Conservation (phyloP, 92 coral and sea anemone genomes). For the Ricordea florida region DNA sequence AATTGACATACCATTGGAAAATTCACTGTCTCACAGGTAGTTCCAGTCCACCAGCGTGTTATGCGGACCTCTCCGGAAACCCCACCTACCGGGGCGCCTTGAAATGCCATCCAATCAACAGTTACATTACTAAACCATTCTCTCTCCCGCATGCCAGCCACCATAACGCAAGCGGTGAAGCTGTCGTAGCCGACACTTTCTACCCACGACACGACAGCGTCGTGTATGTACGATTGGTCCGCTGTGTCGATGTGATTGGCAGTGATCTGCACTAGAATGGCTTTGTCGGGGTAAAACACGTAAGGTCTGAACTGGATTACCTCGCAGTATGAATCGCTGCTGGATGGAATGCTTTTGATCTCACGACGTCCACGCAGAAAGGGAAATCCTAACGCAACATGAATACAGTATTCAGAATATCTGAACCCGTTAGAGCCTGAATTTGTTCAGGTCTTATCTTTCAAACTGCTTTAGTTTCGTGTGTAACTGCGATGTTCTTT, state of each 20-base stretch:
- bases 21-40: conserved; percentile 45
- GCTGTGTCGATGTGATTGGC: conserved; percentile 70
- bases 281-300: conserved; percentile 76
- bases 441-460: too few relatives aligned
- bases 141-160: conserved; percentile 36
- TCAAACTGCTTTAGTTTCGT: too few relatives aligned
- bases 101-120: conserved; percentile 40
- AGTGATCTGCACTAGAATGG: conserved; percentile 67
- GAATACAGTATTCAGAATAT: too few relatives aligned
- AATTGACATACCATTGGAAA: conserved; percentile 38
- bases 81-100: conserved; percentile 54
- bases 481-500: too few relatives aligned
- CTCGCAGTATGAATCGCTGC: conserved; percentile 5
- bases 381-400: conserved; percentile 9
- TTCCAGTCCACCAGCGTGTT: conserved; percentile 71
- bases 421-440: too few relatives aligned
- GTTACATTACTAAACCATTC: too few relatives aligned
- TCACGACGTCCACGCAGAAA: conserved; percentile 11
- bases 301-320: conserved; percentile 43
- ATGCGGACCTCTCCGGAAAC: conserved; percentile 47
- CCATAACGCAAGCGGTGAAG: conserved; percentile 56
- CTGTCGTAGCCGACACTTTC: conserved; percentile 41
- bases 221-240: conserved; percentile 55
- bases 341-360: not conserved
- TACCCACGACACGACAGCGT: conserved; percentile 66